Percentiles rank a stretch among this genome's conserved stretches.
Conservation (phyloP, 1,140 invertebrate genomes). For the Amyelois transitella region DNA sequence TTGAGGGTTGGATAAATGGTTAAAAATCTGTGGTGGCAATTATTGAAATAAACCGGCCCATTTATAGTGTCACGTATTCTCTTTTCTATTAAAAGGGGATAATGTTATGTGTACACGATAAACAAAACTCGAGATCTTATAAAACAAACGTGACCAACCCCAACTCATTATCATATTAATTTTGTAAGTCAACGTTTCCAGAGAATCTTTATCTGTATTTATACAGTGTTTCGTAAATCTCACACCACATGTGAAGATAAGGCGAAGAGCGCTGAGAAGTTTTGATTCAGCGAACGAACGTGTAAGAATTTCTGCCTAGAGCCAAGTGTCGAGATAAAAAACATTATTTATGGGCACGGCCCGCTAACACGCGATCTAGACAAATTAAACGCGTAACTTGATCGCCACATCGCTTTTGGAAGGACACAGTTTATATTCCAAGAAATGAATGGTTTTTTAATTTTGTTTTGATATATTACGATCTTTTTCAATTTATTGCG, state of each 20-base stretch:
- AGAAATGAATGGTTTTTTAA: constrained; percentile 18
- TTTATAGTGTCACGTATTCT: not conserved
- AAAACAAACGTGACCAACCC: not conserved
- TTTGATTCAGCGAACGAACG: constrained; percentile 53
- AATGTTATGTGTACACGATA: not conserved
- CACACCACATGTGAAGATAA: constrained; percentile 28
- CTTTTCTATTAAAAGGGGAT: not conserved
- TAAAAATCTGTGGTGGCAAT: not conserved
- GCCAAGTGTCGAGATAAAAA: constrained; percentile 58
- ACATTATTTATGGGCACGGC: constrained; percentile 60
- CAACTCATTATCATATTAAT: not conserved
- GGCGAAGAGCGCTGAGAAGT: constrained; percentile 25
- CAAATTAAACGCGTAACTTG: constrained; percentile 64
- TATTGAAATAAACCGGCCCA: too few species aligned
- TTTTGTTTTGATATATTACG: constrained; percentile 1
- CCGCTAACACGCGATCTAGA: constrained; percentile 58
- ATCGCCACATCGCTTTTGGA: constrained; percentile 26
- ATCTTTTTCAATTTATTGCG: not conserved
- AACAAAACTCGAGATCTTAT: not conserved
- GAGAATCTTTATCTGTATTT: constrained; percentile 5
- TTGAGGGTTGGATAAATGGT: not conserved
- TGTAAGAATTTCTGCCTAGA: constrained; percentile 57
- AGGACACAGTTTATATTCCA: constrained; percentile 17
- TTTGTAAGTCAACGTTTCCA: constrained; percentile 3
- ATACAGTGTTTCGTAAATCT: constrained; percentile 6